Evolutionary conservation across 2,888 invertebrate genomes (phyloP).

Genomic region (Muscina levida): DNA sequence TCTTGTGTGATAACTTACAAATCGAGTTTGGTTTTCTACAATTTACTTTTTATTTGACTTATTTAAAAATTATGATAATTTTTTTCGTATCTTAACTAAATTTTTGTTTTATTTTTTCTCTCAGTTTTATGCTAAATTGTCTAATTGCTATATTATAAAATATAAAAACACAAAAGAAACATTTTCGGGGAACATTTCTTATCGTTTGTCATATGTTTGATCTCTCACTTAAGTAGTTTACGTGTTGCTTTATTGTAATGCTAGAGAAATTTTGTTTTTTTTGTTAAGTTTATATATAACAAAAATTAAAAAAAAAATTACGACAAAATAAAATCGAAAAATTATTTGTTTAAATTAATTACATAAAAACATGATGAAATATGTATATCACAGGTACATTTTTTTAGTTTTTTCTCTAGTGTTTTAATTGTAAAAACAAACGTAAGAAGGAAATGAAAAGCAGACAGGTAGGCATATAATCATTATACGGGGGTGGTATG

Average conservation of each 20-base stretch:
- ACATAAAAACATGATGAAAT: conserved; percentile 69
- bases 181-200: conserved; percentile 7
- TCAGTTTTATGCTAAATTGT: not conserved
- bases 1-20: conserved; percentile 3
- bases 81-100: conserved; percentile 14
- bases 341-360: conserved; percentile 42
- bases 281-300: not conserved
- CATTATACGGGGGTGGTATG: not conserved
- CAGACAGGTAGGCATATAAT: conserved; percentile 36
- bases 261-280: not conserved
- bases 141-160: conserved; percentile 12
- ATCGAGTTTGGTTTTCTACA: not conserved
- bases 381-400: conserved; percentile 80
- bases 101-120: not conserved
- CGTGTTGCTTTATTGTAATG: too few species aligned
- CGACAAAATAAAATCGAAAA: conserved; percentile 31
- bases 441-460: too few species aligned
- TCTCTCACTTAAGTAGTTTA: conserved; percentile 19
- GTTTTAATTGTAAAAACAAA: conserved; percentile 36
- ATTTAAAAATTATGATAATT: conserved; percentile 22
- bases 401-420: conserved; percentile 62
- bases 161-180: not conserved
- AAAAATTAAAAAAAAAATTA: conserved; percentile 42
- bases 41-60: conserved; percentile 2
- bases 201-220: not conserved